Conservation (phyloP, 2,888 invertebrate genomes). For the Melieria picta region DNA sequence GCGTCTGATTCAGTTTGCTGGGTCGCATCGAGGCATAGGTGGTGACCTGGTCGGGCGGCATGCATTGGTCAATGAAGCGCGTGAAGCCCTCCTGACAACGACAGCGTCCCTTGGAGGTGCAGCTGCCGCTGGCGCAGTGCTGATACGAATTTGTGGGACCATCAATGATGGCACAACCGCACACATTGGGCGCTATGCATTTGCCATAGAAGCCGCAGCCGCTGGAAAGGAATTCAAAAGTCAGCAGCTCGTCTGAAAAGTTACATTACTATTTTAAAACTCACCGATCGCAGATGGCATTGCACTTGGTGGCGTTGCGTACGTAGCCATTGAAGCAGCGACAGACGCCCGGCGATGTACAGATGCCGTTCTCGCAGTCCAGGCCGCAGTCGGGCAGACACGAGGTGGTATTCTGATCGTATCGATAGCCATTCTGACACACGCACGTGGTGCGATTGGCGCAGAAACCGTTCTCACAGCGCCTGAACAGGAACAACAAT, state of each 20-base stretch:
- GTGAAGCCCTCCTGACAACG: constrained; percentile 56
- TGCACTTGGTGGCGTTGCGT: constrained; percentile 52
- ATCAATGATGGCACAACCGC: constrained; percentile 60
- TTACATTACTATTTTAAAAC: neutral
- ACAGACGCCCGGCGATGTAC: constrained; percentile 63
- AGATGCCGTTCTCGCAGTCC: constrained; percentile 63
- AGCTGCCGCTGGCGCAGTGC: constrained; percentile 48
- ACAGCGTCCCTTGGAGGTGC: constrained; percentile 54
- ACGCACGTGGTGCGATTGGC: constrained; percentile 66
- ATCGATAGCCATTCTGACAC: constrained; percentile 66
- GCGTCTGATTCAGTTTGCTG: constrained; percentile 51
- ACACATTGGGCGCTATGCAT: constrained; percentile 60
- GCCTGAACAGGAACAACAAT: constrained; percentile 43
- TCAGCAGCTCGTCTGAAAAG: neutral
- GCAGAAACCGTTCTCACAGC: constrained; percentile 66
- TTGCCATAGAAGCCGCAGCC: constrained; percentile 61
- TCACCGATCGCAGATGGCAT: constrained; percentile 53
- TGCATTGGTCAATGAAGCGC: constrained; percentile 57
- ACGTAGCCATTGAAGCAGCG: constrained; percentile 64
- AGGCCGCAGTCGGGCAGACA: constrained; percentile 59
- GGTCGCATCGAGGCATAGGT: constrained; percentile 58
- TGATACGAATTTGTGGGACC: constrained; percentile 45
- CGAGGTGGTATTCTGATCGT: constrained; percentile 53
- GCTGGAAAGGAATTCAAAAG: constrained; percentile 23
- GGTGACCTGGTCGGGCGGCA: constrained; percentile 59